Conservation (phyloP, 2,797 vertebrate species). For the Mus caroli region DNA sequence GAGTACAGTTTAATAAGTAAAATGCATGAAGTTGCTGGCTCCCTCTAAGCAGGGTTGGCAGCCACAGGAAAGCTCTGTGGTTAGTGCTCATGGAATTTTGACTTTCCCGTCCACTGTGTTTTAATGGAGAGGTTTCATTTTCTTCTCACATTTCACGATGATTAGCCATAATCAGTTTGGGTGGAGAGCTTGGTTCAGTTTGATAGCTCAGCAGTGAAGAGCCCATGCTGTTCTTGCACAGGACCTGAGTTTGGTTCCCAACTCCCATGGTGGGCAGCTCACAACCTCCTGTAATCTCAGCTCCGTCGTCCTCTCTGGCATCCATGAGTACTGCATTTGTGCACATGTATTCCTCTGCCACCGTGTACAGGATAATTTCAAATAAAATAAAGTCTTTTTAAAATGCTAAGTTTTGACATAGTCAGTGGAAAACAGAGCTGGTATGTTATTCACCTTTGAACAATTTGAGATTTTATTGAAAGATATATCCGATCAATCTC, state of each 20-base stretch:
- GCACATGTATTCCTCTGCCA: too few species aligned
- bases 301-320: background rate
- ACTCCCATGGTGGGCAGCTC: background rate
- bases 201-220: background rate
- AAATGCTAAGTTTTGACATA: background rate
- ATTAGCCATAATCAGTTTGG: background rate
- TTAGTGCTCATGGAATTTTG: background rate
- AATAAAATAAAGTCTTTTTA: background rate
- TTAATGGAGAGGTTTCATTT: background rate
- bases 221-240: background rate
- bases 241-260: background rate
- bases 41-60: background rate
- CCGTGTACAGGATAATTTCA: background rate
- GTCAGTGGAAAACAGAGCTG: background rate
- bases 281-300: background rate
- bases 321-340: background rate
- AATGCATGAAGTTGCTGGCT: background rate
- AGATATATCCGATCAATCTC: background rate
- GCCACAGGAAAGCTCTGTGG: background rate
- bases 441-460: background rate
- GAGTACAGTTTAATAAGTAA: background rate
- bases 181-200: background rate
- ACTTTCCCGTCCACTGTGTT: background rate
- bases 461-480: background rate
- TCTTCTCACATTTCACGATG: background rate